Percentiles rank a stretch among this genome's conserved stretches.
phyloP scores from a whole-genome alignment of 2,797 vertebrate species.

The Eupleurogrammus muticus region DNA sequence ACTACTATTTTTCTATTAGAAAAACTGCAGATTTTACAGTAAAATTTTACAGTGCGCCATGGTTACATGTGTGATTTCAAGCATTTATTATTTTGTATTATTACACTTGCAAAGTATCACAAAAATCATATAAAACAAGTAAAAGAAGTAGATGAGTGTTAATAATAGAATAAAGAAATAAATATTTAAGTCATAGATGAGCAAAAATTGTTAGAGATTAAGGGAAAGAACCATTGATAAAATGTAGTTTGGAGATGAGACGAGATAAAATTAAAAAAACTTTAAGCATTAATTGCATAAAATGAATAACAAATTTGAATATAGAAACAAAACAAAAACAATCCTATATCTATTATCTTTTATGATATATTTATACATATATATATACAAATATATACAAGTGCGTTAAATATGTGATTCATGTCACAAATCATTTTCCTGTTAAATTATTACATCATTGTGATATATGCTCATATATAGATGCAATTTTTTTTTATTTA shows the following conservation, averaged over 20 bases:
- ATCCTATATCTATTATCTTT: no score
- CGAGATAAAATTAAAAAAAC: constrained; percentile 1
- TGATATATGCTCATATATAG: no score
- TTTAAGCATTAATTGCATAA: background rate
- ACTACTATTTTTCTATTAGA: no score
- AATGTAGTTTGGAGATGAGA: background rate
- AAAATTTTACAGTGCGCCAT: no score
- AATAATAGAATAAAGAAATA: no score
- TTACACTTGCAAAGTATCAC: constrained; percentile 2
- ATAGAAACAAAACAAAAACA: background rate
- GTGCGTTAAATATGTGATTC: background rate
- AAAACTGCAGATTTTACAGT: no score
- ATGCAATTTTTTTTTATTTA: no score
- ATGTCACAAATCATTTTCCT: no score
- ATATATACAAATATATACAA: background rate
- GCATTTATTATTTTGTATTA: constrained; percentile 18
- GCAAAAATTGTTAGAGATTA: background rate
- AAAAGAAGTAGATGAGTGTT: background rate
- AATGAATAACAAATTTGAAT: background rate
- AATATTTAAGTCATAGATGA: background rate
- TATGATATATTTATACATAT: no score
- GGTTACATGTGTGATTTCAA: constrained; percentile 28
- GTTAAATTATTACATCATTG: no score
- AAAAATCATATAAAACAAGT: constrained; percentile 1
- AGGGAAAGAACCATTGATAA: background rate